Conservation (phyloP, 2,888 invertebrate species). For the Drosophila pseudotalamancana region DNA sequence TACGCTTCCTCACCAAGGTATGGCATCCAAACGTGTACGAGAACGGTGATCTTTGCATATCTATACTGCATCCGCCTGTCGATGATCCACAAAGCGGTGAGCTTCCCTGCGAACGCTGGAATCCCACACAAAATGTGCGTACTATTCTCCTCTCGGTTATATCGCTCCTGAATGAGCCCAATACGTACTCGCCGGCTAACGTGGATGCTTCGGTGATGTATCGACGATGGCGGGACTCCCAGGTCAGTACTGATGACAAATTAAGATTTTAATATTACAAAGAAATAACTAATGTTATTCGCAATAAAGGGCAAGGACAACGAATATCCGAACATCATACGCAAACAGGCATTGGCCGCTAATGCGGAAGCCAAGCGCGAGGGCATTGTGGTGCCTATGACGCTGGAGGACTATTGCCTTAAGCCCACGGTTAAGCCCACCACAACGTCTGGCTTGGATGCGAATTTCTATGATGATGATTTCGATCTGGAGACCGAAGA, state of each 20-base stretch:
- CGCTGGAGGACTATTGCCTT: constrained; percentile 99
- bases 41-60: constrained; percentile 99
- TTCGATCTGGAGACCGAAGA: constrained; percentile 93
- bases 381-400: constrained; percentile 97
- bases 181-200: constrained; percentile 99
- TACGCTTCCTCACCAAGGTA: constrained; percentile 99
- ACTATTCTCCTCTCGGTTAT: constrained; percentile 99
- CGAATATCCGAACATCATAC: constrained; percentile 99
- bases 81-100: constrained; percentile 99
- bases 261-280: neutral
- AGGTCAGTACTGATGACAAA: no score
- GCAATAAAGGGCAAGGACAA: constrained; percentile 92
- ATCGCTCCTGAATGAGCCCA: constrained; percentile 99
- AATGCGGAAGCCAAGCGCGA: constrained; percentile 98
- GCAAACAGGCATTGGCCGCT: constrained; percentile 98
- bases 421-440: constrained; percentile 95
- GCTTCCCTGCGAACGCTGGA: constrained; percentile 99
- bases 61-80: constrained; percentile 99
- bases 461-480: constrained; percentile 98
- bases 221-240: constrained; percentile 98
- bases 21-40: constrained; percentile 99
- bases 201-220: constrained; percentile 99
- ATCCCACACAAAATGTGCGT: constrained; percentile 99
- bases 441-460: constrained; percentile 92
- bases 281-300: neutral